Base-by-base conservation (phyloP, 2,797 vertebrate genomes). In the Furcifer pardalis region DNA sequence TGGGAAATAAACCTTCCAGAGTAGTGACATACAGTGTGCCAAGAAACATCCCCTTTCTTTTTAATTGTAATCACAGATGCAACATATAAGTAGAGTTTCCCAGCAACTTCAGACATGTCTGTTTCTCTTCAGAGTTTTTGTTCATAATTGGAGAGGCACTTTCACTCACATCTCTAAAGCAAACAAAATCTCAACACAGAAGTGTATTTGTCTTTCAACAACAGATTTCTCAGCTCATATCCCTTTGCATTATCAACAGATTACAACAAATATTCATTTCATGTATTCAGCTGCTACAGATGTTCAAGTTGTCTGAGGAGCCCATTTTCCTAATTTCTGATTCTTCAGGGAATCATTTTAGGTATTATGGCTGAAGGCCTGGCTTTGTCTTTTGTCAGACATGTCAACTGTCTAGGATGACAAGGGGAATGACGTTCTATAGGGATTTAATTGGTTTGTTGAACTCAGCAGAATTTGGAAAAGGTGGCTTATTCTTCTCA, bases 1-100 rank as follows among this genome's bases (percentile, higher is more conserved):
- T 84, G 65, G 82, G 65, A 87, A 91, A 87, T 85, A 79, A 86
- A 77, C 30, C 9, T 73, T 85, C 27, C 49, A 60, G 40, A 81
- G 65, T 44, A 65, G 83, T 63, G 7, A 37, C 13, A 4, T 37
- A 35, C 44, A 32, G 8, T 13, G 25, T 80, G 49, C 40, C 44
- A 79, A 73, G 69, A 42, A 2, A 7, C 27, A 56, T 32, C 42
- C 44, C 35, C 35, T 59, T 76, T 19, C 25, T 40, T 69, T 75
- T 46, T 35, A 32, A 56, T 42, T 76, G n/a, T 49, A 81, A 68
- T 69, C 79, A 76, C 30, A 68, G 46, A 59, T 49, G 56, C n/a
- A 80, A 68, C 21, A 66, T 35, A 13, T 1, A 9, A 46, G 46
- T n/a, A 10, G 5, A 78, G 83, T 46, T 8, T 69, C 40, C 35